These are phyloP conservation scores for Cordilura impudica DNA, from an alignment of 2,888 invertebrate species.

Conservation along the genomic window DNA sequence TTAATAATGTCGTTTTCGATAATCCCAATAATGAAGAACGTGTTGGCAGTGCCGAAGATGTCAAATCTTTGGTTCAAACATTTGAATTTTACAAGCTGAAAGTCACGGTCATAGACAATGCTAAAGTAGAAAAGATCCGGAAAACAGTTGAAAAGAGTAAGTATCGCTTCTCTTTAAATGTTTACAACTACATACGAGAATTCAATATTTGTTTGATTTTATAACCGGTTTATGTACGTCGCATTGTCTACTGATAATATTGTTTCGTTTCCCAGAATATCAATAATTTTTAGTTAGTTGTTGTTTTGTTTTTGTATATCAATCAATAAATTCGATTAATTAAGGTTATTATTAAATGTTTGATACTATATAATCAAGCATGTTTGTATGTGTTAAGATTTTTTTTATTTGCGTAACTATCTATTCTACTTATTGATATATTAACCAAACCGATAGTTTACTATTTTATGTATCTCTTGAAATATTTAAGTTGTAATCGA, in stretches of 20 bases:
- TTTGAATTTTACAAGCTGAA: conserved; percentile 71
- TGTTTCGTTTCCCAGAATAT: not conserved
- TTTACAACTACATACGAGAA: too few relatives aligned
- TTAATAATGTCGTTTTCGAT: conserved; percentile 75
- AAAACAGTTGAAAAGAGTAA: conserved; percentile 71
- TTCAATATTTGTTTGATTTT: not conserved
- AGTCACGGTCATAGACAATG: conserved; percentile 69
- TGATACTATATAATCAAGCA: not conserved
- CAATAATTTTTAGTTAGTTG: not conserved
- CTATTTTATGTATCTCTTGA: too few relatives aligned
- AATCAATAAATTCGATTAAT: not conserved
- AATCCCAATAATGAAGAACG: conserved; percentile 69
- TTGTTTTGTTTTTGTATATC: not conserved
- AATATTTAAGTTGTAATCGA: too few relatives aligned
- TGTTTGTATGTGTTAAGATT: not conserved
- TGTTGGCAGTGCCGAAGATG: conserved; percentile 72
- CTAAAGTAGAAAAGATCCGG: conserved; percentile 69
- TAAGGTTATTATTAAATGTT: not conserved
- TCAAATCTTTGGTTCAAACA: conserved; percentile 67
- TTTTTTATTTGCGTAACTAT: too few relatives aligned
- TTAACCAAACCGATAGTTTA: too few relatives aligned
- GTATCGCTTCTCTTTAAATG: conserved; percentile 52
- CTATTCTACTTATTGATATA: too few relatives aligned
- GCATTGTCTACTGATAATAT: not conserved
- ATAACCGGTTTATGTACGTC: not conserved